Percentiles rank a stretch among this genome's conserved stretches.
phyloP scores from a whole-genome alignment of 2,113 vertebrate species.

The Panthera uncia region DNA sequence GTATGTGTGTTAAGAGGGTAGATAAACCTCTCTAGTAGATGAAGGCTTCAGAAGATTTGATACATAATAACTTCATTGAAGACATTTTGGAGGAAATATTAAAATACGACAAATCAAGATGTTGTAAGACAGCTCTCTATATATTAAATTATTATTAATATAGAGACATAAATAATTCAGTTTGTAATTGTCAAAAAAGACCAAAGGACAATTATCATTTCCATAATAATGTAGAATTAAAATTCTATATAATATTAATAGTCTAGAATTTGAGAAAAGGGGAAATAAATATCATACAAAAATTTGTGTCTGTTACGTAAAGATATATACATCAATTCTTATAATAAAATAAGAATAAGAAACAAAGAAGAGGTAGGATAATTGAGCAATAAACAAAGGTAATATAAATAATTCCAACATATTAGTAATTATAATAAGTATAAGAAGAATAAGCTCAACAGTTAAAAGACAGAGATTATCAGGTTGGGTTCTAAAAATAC shows the following conservation, averaged over 20 bases:
- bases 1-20: neutral
- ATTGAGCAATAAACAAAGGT: neutral
- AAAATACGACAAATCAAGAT: neutral
- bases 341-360: neutral
- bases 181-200: neutral
- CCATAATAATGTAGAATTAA: neutral
- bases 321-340: neutral
- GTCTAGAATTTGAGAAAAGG: neutral
- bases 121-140: neutral
- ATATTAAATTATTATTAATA: neutral
- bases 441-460: neutral
- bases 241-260: neutral
- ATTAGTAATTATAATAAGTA: neutral
- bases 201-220: neutral
- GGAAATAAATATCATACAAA: neutral
- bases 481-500: neutral
- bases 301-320: neutral
- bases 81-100: neutral
- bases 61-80: neutral
- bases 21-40: neutral
- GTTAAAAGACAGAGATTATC: neutral
- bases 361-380: neutral
- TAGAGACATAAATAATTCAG: neutral
- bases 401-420: neutral
- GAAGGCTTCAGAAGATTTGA: neutral